Evolutionary conservation across 1,140 invertebrate species (phyloP), one percentile per base, ranked within the genome.

Genomic region (Proales similis): DNA sequence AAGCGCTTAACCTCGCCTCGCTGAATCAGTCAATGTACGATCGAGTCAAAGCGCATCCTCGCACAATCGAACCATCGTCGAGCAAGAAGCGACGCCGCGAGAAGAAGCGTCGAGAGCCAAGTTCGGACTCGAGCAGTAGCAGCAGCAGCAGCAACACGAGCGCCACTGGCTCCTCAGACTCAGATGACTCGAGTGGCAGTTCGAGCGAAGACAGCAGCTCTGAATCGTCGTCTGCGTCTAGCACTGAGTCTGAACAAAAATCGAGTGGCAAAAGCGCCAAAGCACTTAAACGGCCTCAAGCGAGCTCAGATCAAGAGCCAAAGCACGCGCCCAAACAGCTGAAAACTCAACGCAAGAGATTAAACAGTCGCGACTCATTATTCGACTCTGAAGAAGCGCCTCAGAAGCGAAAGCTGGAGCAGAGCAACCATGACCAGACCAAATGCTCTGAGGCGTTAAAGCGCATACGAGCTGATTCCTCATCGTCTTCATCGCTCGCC

Each of bases 291-390:
- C 33, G 33, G 9, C 33, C 9, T 14, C 9, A 36, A 36, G 9
- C 33, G 14, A 36, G 14, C 14, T 9, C 9, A 9, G 33, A 36
- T 36, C 9, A 36, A 9, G 9, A 36, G 14, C 9, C 33, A 9
- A 9, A 9, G 14, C 9, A 36, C 14, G 9, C 33, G 33, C 9
- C 33, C 33, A 36, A 36, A 36, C 9, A 36, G 14, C 14, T 36
- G 14, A 36, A 36, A 9, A 36, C 14, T 36, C 9, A 14, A 9
- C 51, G 51, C 14, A 57, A 57, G 4, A 39, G 51, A 27, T 42
- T 42, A 27, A 57, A 57, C 17, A 57, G 51, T n/a, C 39, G 27
- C 20, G 51, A 57, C 30, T 57, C 51, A 4, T 11, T 57, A 42
- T 57, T 57, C 20, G 51, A 57, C 29, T 57, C 51, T 0, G 51